Evolutionary conservation across 2,797 vertebrate species (phyloP).

Genomic region (Channallabes apus): DNA sequence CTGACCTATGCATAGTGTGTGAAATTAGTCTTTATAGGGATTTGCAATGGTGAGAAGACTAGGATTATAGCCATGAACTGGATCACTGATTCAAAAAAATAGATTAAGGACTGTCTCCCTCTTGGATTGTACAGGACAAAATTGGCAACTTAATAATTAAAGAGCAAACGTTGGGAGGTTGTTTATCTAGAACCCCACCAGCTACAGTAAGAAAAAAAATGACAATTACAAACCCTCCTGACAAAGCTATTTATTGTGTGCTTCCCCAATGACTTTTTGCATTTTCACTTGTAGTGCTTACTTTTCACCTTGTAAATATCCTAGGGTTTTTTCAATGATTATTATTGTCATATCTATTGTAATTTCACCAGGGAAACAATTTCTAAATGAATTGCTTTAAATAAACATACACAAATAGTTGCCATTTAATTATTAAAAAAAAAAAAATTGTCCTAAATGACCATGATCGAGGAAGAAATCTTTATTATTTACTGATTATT

Average conservation of each 20-base stretch:
- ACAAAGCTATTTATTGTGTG: neutral
- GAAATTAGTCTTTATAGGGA: slow-evolving; percentile 41
- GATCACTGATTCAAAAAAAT: slow-evolving; percentile 44
- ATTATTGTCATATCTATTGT: neutral
- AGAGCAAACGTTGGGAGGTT: slow-evolving; percentile 65
- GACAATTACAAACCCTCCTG: slow-evolving; percentile 2
- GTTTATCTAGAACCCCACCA: slow-evolving; percentile 43
- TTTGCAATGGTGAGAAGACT: slow-evolving; percentile 50
- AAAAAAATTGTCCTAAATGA: too few relatives aligned
- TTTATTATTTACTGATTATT: too few relatives aligned
- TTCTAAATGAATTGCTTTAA: too few relatives aligned
- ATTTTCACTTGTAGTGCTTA: neutral
- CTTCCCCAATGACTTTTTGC: neutral
- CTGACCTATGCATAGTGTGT: neutral
- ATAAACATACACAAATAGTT: too few relatives aligned
- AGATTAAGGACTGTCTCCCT: slow-evolving; percentile 54
- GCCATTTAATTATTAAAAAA: too few relatives aligned
- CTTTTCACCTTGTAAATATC: slow-evolving; percentile 1
- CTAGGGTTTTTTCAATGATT: neutral
- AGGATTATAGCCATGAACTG: slow-evolving; percentile 49
- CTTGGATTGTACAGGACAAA: slow-evolving; percentile 58
- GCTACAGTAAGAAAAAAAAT: slow-evolving; percentile 7
- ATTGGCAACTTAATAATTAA: slow-evolving; percentile 67
- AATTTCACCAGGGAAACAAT: too few relatives aligned
- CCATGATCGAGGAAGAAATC: too few relatives aligned